phyloP scores from a whole-genome alignment of 2,113 vertebrate species.

The Etia nguti region DNA sequence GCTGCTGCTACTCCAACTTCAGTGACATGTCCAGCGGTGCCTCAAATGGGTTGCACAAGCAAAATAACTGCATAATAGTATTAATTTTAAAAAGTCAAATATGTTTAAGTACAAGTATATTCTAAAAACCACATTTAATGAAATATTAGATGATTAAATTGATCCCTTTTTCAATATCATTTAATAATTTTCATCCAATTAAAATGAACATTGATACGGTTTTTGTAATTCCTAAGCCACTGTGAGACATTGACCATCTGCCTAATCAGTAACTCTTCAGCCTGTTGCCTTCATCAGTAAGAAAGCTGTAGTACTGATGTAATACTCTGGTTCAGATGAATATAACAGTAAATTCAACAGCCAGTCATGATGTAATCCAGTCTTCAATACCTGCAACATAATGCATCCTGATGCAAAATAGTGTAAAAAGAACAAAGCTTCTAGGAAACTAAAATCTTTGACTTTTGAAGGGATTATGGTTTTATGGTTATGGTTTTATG shows the following conservation, averaged over 20 bases:
- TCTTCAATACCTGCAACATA: not conserved
- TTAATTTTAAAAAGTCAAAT: not conserved
- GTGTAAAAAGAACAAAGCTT: not conserved
- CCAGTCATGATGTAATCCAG: no score
- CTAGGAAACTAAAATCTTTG: not conserved
- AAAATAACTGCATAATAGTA: not conserved
- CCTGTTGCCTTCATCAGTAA: not conserved
- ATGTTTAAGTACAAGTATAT: not conserved
- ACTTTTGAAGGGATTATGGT: not conserved
- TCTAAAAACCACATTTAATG: not conserved
- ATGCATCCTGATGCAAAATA: not conserved
- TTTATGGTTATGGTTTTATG: no score
- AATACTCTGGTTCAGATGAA: not conserved
- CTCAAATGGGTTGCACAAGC: not conserved
- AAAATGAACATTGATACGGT: not conserved
- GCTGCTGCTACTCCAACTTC: not conserved
- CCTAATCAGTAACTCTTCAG: not conserved
- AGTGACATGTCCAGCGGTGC: not conserved
- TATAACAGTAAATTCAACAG: not conserved
- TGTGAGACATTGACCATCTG: not conserved
- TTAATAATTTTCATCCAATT: not conserved
- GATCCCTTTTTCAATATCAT: not conserved
- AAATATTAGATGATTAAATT: not conserved
- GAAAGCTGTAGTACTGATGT: not conserved
- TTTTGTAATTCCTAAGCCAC: not conserved